phyloP scores from a whole-genome alignment of 2,113 vertebrate genomes.

The Athene cunicularia region DNA sequence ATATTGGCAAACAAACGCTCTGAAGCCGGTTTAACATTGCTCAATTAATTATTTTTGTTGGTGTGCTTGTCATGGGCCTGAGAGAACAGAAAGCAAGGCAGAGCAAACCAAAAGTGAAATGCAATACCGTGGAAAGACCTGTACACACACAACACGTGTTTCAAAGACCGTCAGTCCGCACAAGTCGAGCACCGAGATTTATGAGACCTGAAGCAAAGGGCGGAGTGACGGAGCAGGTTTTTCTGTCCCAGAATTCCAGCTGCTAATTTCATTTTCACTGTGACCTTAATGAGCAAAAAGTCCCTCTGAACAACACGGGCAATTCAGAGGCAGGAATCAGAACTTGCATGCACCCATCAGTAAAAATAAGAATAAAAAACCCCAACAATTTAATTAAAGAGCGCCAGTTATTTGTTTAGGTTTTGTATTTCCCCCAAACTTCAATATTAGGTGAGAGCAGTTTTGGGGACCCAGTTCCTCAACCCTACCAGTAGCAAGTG shows the following conservation, averaged over 20 bases:
- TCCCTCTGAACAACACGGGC: rapidly evolving
- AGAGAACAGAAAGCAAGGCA: slow-evolving; percentile 45
- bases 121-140: background rate
- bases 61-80: slow-evolving; percentile 61
- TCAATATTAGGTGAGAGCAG: background rate
- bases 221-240: background rate
- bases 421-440: background rate
- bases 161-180: slow-evolving; percentile 17
- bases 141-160: background rate
- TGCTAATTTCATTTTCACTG: background rate
- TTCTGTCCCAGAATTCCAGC: background rate
- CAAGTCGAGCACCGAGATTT: background rate
- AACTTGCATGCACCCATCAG: background rate
- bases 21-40: slow-evolving; percentile 67
- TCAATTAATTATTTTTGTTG: slow-evolving; percentile 69
- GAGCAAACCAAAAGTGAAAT: slow-evolving; percentile 58
- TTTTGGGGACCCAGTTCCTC: background rate
- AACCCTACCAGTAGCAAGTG: background rate
- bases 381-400: background rate
- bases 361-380: background rate
- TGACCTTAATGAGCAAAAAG: background rate
- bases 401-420: background rate
- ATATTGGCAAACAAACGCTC: slow-evolving; percentile 65
- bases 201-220: background rate
- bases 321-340: background rate